These are phyloP conservation scores for Psococerastis gibbosa DNA, from an alignment of 2,888 invertebrate genomes.

Conservation along the genomic window DNA sequence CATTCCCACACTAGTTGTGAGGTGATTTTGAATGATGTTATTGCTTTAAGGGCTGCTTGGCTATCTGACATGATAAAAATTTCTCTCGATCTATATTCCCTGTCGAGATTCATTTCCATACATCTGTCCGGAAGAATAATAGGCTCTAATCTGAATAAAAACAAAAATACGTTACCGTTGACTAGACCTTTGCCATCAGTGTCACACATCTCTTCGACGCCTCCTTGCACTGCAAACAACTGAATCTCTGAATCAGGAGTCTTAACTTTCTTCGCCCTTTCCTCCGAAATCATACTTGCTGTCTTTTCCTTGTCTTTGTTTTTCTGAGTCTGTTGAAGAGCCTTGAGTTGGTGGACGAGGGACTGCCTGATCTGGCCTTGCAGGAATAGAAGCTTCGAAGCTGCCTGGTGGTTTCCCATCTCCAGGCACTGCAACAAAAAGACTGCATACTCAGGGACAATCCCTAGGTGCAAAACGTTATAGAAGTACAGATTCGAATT, in stretches of 20 bases:
- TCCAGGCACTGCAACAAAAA: constrained; percentile 25
- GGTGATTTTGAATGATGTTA: too few relatives aligned
- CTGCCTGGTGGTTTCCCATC: constrained; percentile 28
- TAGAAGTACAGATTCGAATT: too few relatives aligned
- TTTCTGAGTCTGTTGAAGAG: constrained; percentile 19
- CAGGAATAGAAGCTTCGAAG: constrained; percentile 27
- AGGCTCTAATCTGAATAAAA: too few relatives aligned
- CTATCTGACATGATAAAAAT: too few relatives aligned
- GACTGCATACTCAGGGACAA: too few relatives aligned
- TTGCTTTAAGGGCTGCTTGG: too few relatives aligned
- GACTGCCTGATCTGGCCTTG: constrained; percentile 27
- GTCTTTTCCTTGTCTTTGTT: constrained; percentile 9
- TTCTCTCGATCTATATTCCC: too few relatives aligned
- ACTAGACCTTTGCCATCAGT: neutral
- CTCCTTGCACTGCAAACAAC: constrained; percentile 27
- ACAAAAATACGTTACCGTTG: too few relatives aligned
- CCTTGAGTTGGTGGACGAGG: constrained; percentile 26
- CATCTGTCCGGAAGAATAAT: too few relatives aligned
- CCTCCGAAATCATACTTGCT: neutral
- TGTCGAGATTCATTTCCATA: too few relatives aligned
- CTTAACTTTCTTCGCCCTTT: constrained; percentile 9
- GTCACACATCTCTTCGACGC: constrained; percentile 26
- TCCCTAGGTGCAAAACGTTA: too few relatives aligned
- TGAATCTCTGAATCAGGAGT: constrained; percentile 21
- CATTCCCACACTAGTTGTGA: too few relatives aligned